A percentile compares a stretch with the other conserved stretches of the same genome.
Conservation (phyloP, 1,140 invertebrate genomes). For the Diploscapter pachys region DNA sequence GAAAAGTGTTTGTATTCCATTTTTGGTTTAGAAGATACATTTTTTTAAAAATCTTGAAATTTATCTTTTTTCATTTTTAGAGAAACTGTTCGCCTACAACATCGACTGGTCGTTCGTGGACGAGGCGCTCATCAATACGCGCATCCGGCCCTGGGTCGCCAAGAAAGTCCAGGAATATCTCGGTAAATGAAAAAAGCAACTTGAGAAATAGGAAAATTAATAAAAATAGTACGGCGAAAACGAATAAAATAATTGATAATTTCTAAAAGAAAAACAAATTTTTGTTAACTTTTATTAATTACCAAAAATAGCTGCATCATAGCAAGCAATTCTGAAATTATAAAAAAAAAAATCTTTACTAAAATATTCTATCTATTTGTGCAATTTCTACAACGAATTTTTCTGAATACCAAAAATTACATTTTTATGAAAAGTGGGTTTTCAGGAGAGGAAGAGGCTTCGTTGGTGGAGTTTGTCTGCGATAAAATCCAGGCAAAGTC, state of each 20-base stretch:
- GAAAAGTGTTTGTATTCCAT: background rate
- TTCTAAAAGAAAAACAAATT: background rate
- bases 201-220: background rate
- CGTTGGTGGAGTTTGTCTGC: conserved; percentile 95
- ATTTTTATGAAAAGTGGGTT: background rate
- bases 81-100: conserved; percentile 86
- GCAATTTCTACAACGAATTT: no score
- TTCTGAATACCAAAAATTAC: no score
- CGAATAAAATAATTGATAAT: background rate
- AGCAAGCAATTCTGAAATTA: no score
- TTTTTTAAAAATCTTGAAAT: background rate
- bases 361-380: no score
- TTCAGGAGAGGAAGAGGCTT: conserved; percentile 75
- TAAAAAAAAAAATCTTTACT: no score
- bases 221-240: background rate
- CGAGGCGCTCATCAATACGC: conserved; percentile 85
- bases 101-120: conserved; percentile 86
- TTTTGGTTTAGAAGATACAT: background rate
- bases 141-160: conserved; percentile 97
- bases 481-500: conserved; percentile 90
- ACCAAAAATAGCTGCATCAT: conserved; percentile 58
- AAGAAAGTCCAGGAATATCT: conserved; percentile 78
- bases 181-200: background rate
- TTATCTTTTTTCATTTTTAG: conserved; percentile 49
- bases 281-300: conserved; percentile 55